phyloP scores from a whole-genome alignment of 1,140 invertebrate genomes.

The Drosophila busckii region DNA sequence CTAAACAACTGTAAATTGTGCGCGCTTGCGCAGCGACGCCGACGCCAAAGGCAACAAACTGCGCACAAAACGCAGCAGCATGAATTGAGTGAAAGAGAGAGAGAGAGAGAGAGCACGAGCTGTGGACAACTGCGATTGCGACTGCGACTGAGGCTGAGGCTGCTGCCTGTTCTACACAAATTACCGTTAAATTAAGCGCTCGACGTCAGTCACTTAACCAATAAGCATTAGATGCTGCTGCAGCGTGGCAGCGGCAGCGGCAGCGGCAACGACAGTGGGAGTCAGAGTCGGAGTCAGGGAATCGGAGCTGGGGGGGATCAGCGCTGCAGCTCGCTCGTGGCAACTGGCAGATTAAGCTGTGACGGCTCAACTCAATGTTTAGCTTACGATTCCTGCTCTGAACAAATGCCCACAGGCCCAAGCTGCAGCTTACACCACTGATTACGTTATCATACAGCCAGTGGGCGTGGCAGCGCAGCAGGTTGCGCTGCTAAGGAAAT shows the following conservation, averaged over 20 bases:
- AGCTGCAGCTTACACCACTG: too few species aligned
- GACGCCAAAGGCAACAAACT: constrained; percentile 20
- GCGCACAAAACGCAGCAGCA: constrained; percentile 6
- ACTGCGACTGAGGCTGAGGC: constrained; percentile 6
- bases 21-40: constrained; percentile 37
- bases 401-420: too few species aligned
- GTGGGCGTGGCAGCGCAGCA: too few species aligned
- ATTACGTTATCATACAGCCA: too few species aligned
- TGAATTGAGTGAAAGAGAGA: constrained; percentile 1
- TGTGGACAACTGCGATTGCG: constrained; percentile 3
- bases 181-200: constrained; percentile 66
- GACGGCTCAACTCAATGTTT: too few species aligned
- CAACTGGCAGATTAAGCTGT: too few species aligned
- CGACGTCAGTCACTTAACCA: constrained; percentile 38
- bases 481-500: too few species aligned
- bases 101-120: background rate
- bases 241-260: too few species aligned
- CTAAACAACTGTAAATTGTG: constrained; percentile 61
- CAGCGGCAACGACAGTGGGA: too few species aligned
- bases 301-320: background rate
- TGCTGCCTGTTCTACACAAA: constrained; percentile 49
- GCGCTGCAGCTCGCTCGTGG: background rate
- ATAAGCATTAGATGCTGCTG: too few species aligned
- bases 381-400: too few species aligned
- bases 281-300: background rate